Evolutionary conservation across 2,113 vertebrate genomes (phyloP), one percentile per base, ranked within the genome.

Genomic region (human): DNA sequence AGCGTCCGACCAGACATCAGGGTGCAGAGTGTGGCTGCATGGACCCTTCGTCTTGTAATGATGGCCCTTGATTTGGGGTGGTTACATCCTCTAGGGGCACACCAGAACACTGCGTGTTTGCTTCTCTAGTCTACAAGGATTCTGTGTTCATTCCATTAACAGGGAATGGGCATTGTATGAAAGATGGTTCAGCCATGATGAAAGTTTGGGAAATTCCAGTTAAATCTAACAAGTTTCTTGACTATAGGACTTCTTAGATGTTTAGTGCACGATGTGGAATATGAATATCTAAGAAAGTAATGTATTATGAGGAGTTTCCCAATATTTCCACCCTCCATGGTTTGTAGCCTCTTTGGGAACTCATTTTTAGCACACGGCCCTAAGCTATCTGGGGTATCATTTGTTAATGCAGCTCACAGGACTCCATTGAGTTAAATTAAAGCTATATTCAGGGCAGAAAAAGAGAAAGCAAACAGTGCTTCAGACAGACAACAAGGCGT

Each of bases 21-120:
- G n/a, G 27, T 7, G 17, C 13, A 14, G 17, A 0, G 8, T 1
- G 20, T 48, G 14, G 14, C 5, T 5, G 45, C 45, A 30, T 1
- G 11, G 27, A 9, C 9, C 32, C 48, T 38, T 79, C 45, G 14
- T 6, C 23, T 55, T 45, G 45, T 48, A 14, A 30, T 48, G 1
- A 17, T 32, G 40, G 9, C 6, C 9, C 40, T 12, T 0, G 52
- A 40, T 59, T 70, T 72, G 23, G 20, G 32, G 17, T 25, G 13
- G 25, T 22, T 14, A 22, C 2, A 32, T 5, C 1, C 32, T 59
- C 35, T 79, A 27, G 30, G 5, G 30, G 32, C 32, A 25, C 13
- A n/a, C 7, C 7, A 72, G 40, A 35, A 20, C 38, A 2, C 61
- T 11, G 0, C 40, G 23, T 38, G 35, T n/a, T 68, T 66, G 81